Evolutionary conservation across 2,888 invertebrate genomes (phyloP), one percentile per base, ranked within the genome.

Genomic region (Drosophila peninsularis): DNA sequence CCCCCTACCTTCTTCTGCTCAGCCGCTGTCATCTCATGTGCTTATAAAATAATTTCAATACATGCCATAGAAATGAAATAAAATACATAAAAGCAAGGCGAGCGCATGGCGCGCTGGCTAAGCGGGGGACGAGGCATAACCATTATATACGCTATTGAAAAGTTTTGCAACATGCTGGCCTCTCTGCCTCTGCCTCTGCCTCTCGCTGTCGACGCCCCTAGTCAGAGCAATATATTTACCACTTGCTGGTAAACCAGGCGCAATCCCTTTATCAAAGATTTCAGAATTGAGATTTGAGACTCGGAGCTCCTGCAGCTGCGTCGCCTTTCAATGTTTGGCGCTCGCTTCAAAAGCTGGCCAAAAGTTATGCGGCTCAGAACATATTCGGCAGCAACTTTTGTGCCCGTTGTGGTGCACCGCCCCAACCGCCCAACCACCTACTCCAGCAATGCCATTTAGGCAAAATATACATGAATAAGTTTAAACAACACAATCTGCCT

Each of bases 341-440:
- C 41, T 45, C 24, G 45, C 45, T 10, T 45, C 27, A 45, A 45
- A 27, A 27, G 58, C 74, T 64, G 80, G 71, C 77, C 65, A 82
- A 80, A 80, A 80, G 77, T 80, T 80, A 62, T 68, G 49, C 49
- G 65, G 56, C 77, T 60, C 77, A 66, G 64, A 69, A 24, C 21
- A 74, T 79, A 58, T 74, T 74, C 44, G 60, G 50, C 68, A 69
- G 50, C 52, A 73, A 74, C 70, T 70, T 70, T 65, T 14, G 1
- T 17, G 32, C 30, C 34, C 41, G 44, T 5, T 9, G 55, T 9
- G 55, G 24, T 42, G 44, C 34, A 34, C 21, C 58, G 17, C 36
- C 27, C 44, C 49, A 54, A 24, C 30, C 53, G 19, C 11, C 24
- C 30, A 60, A 10, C 44, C 52, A 47, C 24, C 45, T 42, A 56